A percentile compares a stretch with the other conserved stretches of the same genome.
phyloP scores from a whole-genome alignment of 1,140 invertebrate species.

The Drosophila asahinai region DNA sequence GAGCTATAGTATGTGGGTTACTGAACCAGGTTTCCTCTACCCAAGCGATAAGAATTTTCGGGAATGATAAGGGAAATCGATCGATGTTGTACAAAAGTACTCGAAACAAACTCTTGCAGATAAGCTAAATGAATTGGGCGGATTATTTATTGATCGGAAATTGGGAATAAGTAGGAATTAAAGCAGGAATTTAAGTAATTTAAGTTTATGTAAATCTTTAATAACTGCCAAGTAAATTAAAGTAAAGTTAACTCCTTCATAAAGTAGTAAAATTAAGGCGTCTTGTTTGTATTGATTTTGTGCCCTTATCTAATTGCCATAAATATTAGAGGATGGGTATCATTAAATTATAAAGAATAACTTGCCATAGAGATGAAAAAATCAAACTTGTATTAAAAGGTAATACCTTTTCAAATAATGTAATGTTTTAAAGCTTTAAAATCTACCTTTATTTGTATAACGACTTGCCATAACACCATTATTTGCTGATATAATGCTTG shows the following conservation, averaged over 20 bases:
- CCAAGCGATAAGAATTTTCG: conserved; percentile 24
- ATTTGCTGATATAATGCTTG: neutral
- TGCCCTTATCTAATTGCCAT: neutral
- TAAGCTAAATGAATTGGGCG: conserved; percentile 22
- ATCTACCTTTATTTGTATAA: neutral
- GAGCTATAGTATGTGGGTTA: conserved; percentile 35
- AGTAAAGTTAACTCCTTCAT: neutral
- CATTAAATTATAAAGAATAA: neutral
- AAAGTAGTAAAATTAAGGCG: neutral
- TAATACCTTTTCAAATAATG: too few species aligned
- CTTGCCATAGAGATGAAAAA: neutral
- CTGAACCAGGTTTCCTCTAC: neutral
- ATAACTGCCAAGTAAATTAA: neutral
- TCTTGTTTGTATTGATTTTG: neutral
- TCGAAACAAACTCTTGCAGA: conserved; percentile 14
- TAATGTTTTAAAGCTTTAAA: neutral
- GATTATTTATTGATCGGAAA: conserved; percentile 33
- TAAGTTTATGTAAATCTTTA: conserved; percentile 4
- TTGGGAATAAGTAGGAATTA: conserved; percentile 18
- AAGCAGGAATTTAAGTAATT: conserved; percentile 2
- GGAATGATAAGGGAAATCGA: conserved; percentile 27
- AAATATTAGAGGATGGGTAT: neutral
- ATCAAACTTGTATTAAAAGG: neutral
- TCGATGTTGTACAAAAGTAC: conserved; percentile 13
- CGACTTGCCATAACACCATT: neutral